These are phyloP conservation scores for Agrochola lychnidis DNA, from an alignment of 2,888 invertebrate species.

Conservation along the genomic window DNA sequence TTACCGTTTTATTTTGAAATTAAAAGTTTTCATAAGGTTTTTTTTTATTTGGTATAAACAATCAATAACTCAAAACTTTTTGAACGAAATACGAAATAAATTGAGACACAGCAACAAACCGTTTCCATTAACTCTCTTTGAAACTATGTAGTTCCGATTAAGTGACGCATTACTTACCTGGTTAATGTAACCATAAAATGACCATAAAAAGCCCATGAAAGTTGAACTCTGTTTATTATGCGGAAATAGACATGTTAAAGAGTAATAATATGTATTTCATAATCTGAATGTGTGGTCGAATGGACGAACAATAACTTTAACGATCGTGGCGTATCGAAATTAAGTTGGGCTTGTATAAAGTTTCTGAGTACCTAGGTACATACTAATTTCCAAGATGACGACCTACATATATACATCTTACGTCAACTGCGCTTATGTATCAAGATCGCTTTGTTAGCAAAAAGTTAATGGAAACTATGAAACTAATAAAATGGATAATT, in stretches of 20 bases:
- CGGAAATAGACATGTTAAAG: conserved; percentile 37
- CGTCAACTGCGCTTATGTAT: conserved; percentile 16
- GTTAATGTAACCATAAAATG: conserved; percentile 40
- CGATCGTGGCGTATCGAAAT: conserved; percentile 10
- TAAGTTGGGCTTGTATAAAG: conserved; percentile 1
- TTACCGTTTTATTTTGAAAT: not conserved
- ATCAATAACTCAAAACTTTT: not conserved
- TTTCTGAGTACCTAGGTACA: not conserved
- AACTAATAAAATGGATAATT: conserved; percentile 38
- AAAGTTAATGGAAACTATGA: conserved; percentile 39
- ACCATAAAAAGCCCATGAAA: conserved; percentile 47
- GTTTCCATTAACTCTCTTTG: conserved; percentile 6
- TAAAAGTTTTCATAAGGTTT: not conserved
- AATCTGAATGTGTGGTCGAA: conserved; percentile 40
- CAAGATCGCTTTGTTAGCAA: conserved; percentile 33
- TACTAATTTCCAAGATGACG: conserved; percentile 14
- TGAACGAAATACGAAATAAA: not conserved
- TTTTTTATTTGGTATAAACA: too few relatives aligned
- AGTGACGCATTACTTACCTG: conserved; percentile 25
- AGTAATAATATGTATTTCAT: conserved; percentile 33
- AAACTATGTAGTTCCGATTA: conserved; percentile 30
- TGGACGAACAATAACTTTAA: conserved; percentile 28
- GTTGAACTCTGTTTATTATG: conserved; percentile 34
- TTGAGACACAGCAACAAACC: not conserved
- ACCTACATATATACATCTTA: conserved; percentile 24